Evolutionary conservation across 2,797 vertebrate genomes (phyloP), one percentile per base, ranked within the genome.

Genomic region (Fratercula arctica): DNA sequence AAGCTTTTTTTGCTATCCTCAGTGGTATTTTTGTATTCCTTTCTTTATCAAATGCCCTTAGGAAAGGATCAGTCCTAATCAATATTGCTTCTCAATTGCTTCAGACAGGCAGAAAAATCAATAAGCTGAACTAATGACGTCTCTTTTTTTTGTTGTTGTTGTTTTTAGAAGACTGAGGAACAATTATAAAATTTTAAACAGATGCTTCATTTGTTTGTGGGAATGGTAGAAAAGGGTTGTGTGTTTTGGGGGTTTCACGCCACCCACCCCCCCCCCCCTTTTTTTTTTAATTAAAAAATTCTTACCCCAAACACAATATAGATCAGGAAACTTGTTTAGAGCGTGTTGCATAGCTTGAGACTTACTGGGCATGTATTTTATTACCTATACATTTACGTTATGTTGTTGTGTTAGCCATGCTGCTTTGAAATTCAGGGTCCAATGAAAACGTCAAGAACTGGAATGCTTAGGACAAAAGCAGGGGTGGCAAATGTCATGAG

Each of bases 11-110:
- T 94, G 77, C 95, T 95, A 94, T 97, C 93, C 97, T 97, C 96
- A 73, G 96, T 95, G 96, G 96, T 95, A 90, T 93, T 93, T 96
- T 53, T 96, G 61, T 97, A 95, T 98, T 97, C 97, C 89, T 93
- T 97, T 96, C 93, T 97, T 94, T 94, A 93, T 97, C 93, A 97
- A 95, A 96, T 97, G 97, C 97, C 98, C 98, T 93, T 91, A 98
- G 98, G 98, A 98, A 94, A 97, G 96, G 97, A 98, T 98, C 97
- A 97, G 96, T 97, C 88, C 95, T 97, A 97, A 98, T 99, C 98
- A 98, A 98, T 98, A 98, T 94, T 95, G 96, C 95, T 97, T 97
- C 97, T 98, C 97, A 93, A 96, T 96, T 97, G 96, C 94, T 97
- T 98, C 89, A 97, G 95, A 88, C 95, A 95, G 95, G 87, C 97